A percentile compares a stretch with the other conserved stretches of the same genome.
These are phyloP conservation scores for Remorina albescens DNA, from an alignment of 2,797 vertebrate genomes.

Conservation along the genomic window DNA sequence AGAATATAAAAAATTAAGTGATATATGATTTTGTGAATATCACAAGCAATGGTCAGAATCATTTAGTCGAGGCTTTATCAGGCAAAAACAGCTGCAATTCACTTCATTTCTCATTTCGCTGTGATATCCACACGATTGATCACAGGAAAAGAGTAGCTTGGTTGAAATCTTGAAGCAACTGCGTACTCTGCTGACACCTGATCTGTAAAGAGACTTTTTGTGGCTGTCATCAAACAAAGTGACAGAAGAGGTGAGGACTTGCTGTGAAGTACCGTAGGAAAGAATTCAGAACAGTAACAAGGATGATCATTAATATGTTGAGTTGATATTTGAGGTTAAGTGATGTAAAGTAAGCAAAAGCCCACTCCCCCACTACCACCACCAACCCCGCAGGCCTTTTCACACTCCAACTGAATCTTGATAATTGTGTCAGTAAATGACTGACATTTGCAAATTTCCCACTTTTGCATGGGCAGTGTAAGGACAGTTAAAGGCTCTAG, in stretches of 20 bases:
- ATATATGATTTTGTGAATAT: neutral
- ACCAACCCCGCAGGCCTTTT: constrained; percentile 37
- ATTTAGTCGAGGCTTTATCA: neutral
- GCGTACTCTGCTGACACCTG: constrained; percentile 40
- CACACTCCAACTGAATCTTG: constrained; percentile 44
- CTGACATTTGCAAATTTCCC: constrained; percentile 79
- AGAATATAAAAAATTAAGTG: neutral
- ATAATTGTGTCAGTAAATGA: constrained; percentile 66
- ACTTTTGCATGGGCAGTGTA: constrained; percentile 48
- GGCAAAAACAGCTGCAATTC: neutral
- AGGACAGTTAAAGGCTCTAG: constrained; percentile 59
- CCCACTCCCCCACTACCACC: constrained; percentile 17
- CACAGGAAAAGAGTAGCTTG: neutral
- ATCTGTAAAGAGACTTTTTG: constrained; percentile 52
- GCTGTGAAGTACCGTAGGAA: constrained; percentile 57
- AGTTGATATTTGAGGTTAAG: constrained; percentile 65
- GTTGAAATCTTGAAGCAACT: constrained; percentile 44
- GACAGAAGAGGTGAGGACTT: constrained; percentile 35
- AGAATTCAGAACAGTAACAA: constrained; percentile 55
- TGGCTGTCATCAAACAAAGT: constrained; percentile 59
- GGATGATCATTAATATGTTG: constrained; percentile 56
- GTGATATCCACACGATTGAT: neutral
- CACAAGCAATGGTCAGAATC: neutral
- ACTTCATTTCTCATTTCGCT: neutral
- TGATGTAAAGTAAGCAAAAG: constrained; percentile 38